Conservation (phyloP, 2,113 vertebrate species). For the Callipepla californica region DNA sequence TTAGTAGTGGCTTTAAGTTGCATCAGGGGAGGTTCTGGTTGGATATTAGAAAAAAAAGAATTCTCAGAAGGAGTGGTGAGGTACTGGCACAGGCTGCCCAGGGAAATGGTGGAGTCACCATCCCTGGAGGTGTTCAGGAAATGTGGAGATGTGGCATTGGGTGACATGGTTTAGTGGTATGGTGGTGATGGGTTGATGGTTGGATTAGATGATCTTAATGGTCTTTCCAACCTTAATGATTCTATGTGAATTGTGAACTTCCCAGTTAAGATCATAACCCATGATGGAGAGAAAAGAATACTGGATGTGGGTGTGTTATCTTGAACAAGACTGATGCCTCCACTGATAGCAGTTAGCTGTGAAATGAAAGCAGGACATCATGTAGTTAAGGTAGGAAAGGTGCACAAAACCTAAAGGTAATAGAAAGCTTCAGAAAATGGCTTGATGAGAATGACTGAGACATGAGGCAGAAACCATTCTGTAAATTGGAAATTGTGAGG, state of each 20-base stretch:
- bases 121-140: no score
- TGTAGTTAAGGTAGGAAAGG: constrained; percentile 13
- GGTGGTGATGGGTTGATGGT: no score
- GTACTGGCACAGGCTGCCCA: no score
- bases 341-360: accelerated
- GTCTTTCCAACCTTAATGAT: no score
- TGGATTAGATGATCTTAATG: no score
- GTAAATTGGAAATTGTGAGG: constrained; percentile 52
- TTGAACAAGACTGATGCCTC: accelerated
- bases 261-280: neutral
- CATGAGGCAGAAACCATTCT: constrained; percentile 6
- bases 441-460: neutral
- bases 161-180: no score
- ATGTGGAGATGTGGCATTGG: no score
- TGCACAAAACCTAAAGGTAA: neutral
- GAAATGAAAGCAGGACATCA: neutral
- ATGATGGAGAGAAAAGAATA: neutral
- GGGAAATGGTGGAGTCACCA: no score
- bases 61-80: no score
- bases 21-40: no score
- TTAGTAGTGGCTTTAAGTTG: no score
- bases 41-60: no score
- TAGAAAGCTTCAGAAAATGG: neutral
- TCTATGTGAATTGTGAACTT: neutral
- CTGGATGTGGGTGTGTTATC: neutral